Conservation (phyloP, 1,140 invertebrate genomes). For the Daktulosphaira vitifoliae region DNA sequence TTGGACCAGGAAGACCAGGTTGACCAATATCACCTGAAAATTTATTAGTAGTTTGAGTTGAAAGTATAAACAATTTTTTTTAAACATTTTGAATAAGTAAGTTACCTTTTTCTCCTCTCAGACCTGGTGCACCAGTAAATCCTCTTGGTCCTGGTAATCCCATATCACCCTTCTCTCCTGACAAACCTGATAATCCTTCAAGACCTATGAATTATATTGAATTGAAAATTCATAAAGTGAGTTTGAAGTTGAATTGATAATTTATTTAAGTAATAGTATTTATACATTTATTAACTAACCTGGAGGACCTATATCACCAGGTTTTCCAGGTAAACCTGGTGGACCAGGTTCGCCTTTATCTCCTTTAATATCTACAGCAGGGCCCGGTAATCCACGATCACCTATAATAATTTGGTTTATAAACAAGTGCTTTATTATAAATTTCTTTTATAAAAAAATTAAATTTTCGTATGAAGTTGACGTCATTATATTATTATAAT, state of each 20-base stretch:
- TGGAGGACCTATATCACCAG: slow-evolving; percentile 4
- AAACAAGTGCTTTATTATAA: background rate
- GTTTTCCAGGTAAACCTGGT: slow-evolving; percentile 46
- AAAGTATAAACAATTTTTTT: background rate
- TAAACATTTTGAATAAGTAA: too few species aligned
- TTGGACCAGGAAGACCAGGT: slow-evolving; percentile 46
- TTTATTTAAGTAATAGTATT: too few species aligned
- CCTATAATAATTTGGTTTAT: slow-evolving; percentile 18
- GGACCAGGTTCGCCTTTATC: slow-evolving; percentile 48
- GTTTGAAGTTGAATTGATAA: too few species aligned
- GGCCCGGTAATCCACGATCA: slow-evolving; percentile 37
- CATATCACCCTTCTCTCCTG: slow-evolving; percentile 54
- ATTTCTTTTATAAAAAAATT: too few species aligned
- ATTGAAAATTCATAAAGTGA: background rate
- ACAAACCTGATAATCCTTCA: slow-evolving; percentile 29
- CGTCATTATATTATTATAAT: too few species aligned
- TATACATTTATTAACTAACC: background rate
- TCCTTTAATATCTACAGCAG: slow-evolving; percentile 36
- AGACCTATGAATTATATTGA: background rate
- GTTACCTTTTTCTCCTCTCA: slow-evolving; percentile 48
- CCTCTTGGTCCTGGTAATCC: slow-evolving; percentile 56
- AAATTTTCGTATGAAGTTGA: too few species aligned
- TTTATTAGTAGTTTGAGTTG: background rate
- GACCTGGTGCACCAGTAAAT: slow-evolving; percentile 42
- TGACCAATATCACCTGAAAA: slow-evolving; percentile 48